Evolutionary conservation across 2,797 vertebrate genomes (phyloP).

Genomic region (Phoebastria nigripes): DNA sequence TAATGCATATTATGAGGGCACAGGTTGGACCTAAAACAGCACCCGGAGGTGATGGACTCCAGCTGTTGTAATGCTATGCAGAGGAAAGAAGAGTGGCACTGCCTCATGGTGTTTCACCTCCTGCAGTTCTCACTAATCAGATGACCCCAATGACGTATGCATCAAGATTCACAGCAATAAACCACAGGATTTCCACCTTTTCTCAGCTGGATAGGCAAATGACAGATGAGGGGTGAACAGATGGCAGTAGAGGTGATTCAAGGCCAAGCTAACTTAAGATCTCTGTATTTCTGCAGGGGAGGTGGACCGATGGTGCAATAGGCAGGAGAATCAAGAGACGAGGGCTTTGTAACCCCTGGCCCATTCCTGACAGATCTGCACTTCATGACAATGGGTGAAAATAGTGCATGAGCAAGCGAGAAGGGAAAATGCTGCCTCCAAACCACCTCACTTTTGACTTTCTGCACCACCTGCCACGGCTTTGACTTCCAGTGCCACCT

Average conservation of each 20-base stretch:
- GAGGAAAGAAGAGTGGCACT: background rate
- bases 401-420: background rate
- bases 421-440: background rate
- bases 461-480: background rate
- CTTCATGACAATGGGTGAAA: background rate
- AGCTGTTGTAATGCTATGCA: background rate
- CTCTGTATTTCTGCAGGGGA: background rate
- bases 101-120: background rate
- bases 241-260: background rate
- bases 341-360: background rate
- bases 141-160: background rate
- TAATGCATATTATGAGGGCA: background rate
- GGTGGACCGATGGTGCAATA: background rate
- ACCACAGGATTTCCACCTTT: background rate
- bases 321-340: background rate
- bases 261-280: background rate
- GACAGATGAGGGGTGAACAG: background rate
- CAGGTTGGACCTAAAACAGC: background rate
- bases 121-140: background rate
- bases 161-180: background rate
- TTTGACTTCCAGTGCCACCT: background rate
- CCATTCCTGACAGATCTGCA: background rate
- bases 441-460: background rate
- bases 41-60: background rate
- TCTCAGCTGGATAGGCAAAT: background rate